phyloP scores from a whole-genome alignment of 2,888 invertebrate genomes.

The Drosophila macrospina region DNA sequence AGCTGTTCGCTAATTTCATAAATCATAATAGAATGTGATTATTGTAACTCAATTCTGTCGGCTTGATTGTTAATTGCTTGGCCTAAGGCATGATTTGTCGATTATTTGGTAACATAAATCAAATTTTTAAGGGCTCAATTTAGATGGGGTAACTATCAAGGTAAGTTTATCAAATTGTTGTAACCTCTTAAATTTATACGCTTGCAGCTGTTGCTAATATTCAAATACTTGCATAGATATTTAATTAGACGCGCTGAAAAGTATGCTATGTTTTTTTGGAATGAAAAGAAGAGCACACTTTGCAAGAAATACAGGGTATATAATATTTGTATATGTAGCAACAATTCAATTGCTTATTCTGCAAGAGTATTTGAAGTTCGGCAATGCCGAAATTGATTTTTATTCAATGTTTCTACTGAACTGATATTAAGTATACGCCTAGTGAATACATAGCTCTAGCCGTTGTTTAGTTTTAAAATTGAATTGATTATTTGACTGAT shows the following conservation, averaged over 20 bases:
- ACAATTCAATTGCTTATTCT: neutral
- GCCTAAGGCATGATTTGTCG: constrained; percentile 7
- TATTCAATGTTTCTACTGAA: neutral
- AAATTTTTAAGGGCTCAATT: constrained; percentile 1
- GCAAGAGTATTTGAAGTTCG: neutral
- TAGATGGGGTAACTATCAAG: neutral
- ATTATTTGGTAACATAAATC: constrained; percentile 11
- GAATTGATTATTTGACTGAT: constrained; percentile 2
- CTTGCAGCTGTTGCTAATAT: constrained; percentile 1
- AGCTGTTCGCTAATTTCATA: constrained; percentile 30
- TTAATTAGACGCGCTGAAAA: too few relatives aligned
- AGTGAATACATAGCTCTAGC: constrained; percentile 24
- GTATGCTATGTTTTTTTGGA: too few relatives aligned
- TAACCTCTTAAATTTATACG: neutral
- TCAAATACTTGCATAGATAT: neutral
- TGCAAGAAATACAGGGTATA: too few relatives aligned
- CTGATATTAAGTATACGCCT: constrained; percentile 45
- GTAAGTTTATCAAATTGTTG: neutral
- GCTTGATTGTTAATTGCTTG: constrained; percentile 10
- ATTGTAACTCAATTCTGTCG: constrained; percentile 25
- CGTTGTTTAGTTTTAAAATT: constrained; percentile 7
- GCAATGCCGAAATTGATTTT: neutral
- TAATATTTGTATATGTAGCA: neutral
- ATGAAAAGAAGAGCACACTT: too few relatives aligned
- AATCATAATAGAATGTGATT: constrained; percentile 29